phyloP scores from a whole-genome alignment of 2,113 vertebrate genomes.

The Cettia cetti region DNA sequence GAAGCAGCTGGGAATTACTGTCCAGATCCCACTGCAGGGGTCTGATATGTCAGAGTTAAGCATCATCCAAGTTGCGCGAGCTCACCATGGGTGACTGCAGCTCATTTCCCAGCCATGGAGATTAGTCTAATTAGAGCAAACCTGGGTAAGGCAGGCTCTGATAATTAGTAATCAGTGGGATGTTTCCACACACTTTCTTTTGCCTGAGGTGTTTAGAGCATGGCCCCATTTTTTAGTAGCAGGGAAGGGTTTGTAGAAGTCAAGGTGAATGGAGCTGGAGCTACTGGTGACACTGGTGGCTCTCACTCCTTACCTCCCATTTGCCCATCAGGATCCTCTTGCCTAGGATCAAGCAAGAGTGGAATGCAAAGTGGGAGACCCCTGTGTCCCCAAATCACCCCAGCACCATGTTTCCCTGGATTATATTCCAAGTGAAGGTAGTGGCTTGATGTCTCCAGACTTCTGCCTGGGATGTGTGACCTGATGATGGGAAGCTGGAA shows the following conservation, averaged over 20 bases:
- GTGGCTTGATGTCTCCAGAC: neutral
- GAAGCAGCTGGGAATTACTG: neutral
- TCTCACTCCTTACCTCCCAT: fast-evolving
- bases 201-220: neutral
- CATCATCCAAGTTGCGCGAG: neutral
- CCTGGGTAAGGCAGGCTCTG: neutral
- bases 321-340: neutral
- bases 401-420: neutral
- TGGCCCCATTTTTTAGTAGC: neutral
- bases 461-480: neutral
- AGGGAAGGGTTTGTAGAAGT: neutral
- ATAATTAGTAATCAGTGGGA: conserved; percentile 42
- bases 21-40: neutral
- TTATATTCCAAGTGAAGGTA: fast-evolving
- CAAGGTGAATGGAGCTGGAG: neutral
- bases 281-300: neutral
- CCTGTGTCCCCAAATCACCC: neutral
- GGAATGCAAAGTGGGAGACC: neutral
- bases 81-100: neutral
- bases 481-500: neutral
- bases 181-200: neutral
- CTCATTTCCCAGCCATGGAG: neutral
- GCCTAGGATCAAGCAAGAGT: fast-evolving
- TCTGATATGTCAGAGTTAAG: neutral
- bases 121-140: conserved; percentile 54